Percentiles rank a stretch among this genome's conserved stretches.
phyloP scores from a whole-genome alignment of 2,797 vertebrate genomes.

The Chaunax sp. region DNA sequence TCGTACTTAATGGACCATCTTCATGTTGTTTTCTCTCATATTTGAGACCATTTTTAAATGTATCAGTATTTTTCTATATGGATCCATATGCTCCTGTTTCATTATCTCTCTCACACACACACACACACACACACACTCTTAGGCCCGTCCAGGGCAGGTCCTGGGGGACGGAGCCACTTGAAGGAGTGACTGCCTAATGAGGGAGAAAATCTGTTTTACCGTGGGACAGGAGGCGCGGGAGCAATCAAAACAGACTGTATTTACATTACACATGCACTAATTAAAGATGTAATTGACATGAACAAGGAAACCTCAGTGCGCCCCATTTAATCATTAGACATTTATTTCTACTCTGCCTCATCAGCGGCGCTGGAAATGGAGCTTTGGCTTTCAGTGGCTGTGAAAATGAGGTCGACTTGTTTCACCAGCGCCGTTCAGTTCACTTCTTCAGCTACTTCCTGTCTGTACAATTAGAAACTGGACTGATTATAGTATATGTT shows the following conservation, averaged over 20 bases:
- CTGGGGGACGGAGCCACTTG: slow-evolving; percentile 77
- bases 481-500: too few relatives aligned
- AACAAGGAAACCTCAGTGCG: slow-evolving; percentile 61
- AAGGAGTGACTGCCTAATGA: slow-evolving; percentile 81
- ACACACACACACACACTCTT: slow-evolving; percentile 31
- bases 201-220: slow-evolving; percentile 79
- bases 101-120: slow-evolving; percentile 1
- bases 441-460: too few relatives aligned
- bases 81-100: slow-evolving; percentile 35
- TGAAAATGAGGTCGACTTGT: background rate
- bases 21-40: slow-evolving; percentile 7
- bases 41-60: background rate
- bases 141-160: slow-evolving; percentile 69
- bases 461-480: too few relatives aligned
- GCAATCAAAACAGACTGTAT: slow-evolving; percentile 79
- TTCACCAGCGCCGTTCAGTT: too few relatives aligned
- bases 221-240: slow-evolving; percentile 67
- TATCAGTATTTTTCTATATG: slow-evolving; percentile 29
- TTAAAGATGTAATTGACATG: slow-evolving; percentile 79
- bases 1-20: background rate
- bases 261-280: slow-evolving; percentile 81
- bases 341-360: slow-evolving; percentile 40
- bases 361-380: background rate
- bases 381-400: background rate
- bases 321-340: slow-evolving; percentile 64